Evolutionary conservation across 64 coral and sea anemone genomes (phyloP), one percentile per base, ranked within the genome.

Genomic region (Montipora capricornis): DNA sequence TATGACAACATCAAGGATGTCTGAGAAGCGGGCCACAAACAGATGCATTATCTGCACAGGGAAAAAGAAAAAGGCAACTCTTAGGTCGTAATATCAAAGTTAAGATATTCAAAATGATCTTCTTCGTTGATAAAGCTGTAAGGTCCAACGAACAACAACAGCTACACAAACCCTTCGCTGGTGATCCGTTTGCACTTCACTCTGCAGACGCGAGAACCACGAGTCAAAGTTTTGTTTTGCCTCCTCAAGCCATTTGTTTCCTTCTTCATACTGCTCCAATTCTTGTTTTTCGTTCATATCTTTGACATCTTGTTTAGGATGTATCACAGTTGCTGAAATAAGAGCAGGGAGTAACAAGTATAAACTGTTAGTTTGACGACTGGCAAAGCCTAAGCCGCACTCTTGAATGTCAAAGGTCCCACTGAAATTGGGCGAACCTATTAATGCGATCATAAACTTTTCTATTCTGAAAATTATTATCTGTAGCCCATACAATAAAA

Each of bases 211-310:
- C 16, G 60, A 16, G 84, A 95, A 94, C 97, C 97, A 99, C 7
- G 7, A 4, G 48, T 95, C 83, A 85, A 99, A 96, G 62, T 86
- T 91, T 44, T 77, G 78, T 37, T 96, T 96, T 5, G 97, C 97
- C 20, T 99, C 95, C 22, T 92, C 95, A 5, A 89, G 91, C 97
- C 97, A 99, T 24, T 75, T 87, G 92, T 96, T 94, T 12, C 92
- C 90, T 47, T 99, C 97, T 88, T 99, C 84, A 57, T 99, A 99
- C 26, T 99, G 95, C 50, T 99, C 95, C 12, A 99, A 85, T 77
- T 99, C 97, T 22, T 96, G 95, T 45, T 99, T 88, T 47, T 99
- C 97, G 67, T 89, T 96, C 4, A 96, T 73, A 6, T 99, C 97
- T 48, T 89, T 95, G 1, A 95, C 81, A 16, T 98, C 96, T 15